These are phyloP conservation scores for Acanthosepion lycidas DNA, from an alignment of 2,888 invertebrate species.

Conservation along the genomic window DNA sequence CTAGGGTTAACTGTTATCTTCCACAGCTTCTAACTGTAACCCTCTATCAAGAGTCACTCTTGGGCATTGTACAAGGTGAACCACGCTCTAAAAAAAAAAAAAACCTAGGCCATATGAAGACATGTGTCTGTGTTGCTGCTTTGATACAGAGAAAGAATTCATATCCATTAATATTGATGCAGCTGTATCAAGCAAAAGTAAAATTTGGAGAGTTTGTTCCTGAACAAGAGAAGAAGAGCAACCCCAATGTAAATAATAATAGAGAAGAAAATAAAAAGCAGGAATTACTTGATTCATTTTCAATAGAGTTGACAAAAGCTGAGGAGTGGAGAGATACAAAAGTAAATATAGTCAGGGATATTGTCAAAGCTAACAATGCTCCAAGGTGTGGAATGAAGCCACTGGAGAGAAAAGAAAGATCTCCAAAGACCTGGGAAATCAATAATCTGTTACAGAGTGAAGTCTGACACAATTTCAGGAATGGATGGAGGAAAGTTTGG, in stretches of 20 bases:
- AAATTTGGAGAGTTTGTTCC: background rate
- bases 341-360: background rate
- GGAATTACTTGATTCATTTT: background rate
- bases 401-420: no score
- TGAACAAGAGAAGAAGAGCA: background rate
- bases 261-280: background rate
- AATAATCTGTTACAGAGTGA: background rate
- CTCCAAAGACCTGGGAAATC: background rate
- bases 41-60: no score
- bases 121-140: no score
- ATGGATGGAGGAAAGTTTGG: background rate
- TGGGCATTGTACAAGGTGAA: no score
- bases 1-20: no score
- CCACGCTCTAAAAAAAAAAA: no score
- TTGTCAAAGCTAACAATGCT: background rate
- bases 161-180: no score
- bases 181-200: no score
- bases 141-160: no score
- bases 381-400: slow-evolving; percentile 33
- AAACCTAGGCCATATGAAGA: no score
- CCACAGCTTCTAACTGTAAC: no score
- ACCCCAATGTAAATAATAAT: background rate
- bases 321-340: background rate
- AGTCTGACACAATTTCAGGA: background rate
- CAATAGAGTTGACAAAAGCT: background rate